phyloP scores from a whole-genome alignment of 2,888 invertebrate species.

The Caenorhabditis sp. region DNA sequence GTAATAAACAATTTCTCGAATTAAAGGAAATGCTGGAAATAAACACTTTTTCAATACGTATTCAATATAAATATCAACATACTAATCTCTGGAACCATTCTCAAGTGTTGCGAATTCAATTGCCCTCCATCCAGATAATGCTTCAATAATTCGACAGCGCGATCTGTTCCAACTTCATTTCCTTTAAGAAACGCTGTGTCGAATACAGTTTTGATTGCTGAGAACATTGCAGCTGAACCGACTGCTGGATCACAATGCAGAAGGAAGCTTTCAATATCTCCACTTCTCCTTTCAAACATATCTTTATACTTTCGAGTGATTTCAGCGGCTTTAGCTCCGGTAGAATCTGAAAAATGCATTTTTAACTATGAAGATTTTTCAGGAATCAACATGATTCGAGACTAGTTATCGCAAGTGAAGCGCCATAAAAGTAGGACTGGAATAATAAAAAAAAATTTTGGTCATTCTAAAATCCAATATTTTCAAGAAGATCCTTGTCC shows the following conservation, averaged over 20 bases:
- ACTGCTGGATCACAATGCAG: constrained; percentile 31
- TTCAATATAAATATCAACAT: neutral
- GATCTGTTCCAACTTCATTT: constrained; percentile 31
- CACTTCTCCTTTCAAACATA: constrained; percentile 35
- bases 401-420: no score
- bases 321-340: constrained; percentile 34
- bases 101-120: constrained; percentile 37
- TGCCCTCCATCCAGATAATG: constrained; percentile 33
- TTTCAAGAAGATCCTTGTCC: no score
- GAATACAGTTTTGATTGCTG: constrained; percentile 44
- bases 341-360: constrained; percentile 20
- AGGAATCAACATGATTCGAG: no score
- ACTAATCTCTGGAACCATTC: constrained; percentile 40
- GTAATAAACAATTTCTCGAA: constrained; percentile 31
- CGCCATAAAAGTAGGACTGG: no score
- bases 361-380: no score
- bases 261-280: constrained; percentile 42
- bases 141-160: constrained; percentile 42
- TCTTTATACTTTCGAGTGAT: constrained; percentile 42
- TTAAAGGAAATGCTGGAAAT: constrained; percentile 46
- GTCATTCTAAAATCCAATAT: no score
- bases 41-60: neutral
- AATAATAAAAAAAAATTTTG: no score
- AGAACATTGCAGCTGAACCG: constrained; percentile 41
- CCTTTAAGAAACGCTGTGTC: constrained; percentile 25